Conservation (phyloP, 2,113 vertebrate species). For the Harpagus bidentatus region DNA sequence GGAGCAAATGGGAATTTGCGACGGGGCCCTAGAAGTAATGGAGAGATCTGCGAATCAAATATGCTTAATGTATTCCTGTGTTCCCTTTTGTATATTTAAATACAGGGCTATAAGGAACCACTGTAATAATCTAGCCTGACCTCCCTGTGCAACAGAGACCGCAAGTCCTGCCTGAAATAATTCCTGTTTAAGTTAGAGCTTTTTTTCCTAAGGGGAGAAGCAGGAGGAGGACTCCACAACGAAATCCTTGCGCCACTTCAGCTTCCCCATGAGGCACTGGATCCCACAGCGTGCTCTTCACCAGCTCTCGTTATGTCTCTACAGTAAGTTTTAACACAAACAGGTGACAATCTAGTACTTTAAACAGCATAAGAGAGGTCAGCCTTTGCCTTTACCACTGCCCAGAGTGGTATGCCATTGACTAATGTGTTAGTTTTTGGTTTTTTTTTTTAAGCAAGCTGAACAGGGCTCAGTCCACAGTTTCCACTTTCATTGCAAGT, state of each 20-base stretch:
- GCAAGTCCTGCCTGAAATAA: not conserved
- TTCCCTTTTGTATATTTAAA: conserved; percentile 1
- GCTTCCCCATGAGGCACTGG: not conserved
- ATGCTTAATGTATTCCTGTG: not conserved
- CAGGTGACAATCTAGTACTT: not conserved
- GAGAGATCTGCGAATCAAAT: not conserved
- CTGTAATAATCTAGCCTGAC: not conserved
- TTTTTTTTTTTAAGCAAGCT: not conserved
- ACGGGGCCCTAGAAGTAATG: not conserved
- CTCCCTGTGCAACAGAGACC: not conserved
- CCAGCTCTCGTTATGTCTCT: not conserved
- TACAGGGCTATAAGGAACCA: not conserved
- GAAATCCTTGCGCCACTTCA: not conserved
- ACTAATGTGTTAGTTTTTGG: not conserved
- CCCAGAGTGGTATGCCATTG: not conserved
- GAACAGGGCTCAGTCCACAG: not conserved
- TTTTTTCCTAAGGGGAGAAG: not conserved
- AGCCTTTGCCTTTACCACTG: not conserved
- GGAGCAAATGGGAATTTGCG: not conserved
- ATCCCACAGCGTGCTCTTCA: not conserved
- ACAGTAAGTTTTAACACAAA: not conserved
- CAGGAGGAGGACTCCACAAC: not conserved
- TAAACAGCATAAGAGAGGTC: not conserved
- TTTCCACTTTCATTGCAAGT: not conserved
- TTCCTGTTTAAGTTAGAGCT: not conserved